These are phyloP conservation scores for Melanostoma mellinum DNA, from an alignment of 2,888 invertebrate species.

Conservation along the genomic window DNA sequence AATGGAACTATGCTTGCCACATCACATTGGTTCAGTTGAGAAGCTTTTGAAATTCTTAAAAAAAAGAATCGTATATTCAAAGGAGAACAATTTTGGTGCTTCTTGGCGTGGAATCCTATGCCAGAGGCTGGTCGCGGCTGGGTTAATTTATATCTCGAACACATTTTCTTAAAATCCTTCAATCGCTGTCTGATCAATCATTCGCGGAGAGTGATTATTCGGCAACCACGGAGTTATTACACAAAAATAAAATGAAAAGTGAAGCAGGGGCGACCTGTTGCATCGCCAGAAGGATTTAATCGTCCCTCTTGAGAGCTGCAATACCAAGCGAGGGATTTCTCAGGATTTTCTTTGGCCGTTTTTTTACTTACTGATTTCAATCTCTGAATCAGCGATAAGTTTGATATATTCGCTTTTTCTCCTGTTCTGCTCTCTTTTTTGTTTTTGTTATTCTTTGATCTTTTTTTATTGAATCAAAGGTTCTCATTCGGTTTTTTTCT, in stretches of 20 bases:
- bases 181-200: constrained; percentile 73
- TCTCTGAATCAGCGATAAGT: constrained; percentile 72
- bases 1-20: too few species aligned
- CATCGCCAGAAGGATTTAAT: constrained; percentile 71
- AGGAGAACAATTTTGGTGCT: constrained; percentile 20
- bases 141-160: constrained; percentile 71
- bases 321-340: constrained; percentile 40
- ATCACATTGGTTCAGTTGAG: not conserved
- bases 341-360: constrained; percentile 49
- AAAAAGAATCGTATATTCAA: not conserved
- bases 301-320: constrained; percentile 33
- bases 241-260: constrained; percentile 41
- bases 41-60: constrained; percentile 40
- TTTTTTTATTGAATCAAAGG: constrained; percentile 52
- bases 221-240: constrained; percentile 69
- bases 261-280: constrained; percentile 54
- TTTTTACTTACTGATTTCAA: constrained; percentile 63
- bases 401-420: constrained; percentile 67
- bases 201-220: constrained; percentile 71
- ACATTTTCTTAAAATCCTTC: constrained; percentile 71
- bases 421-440: constrained; percentile 29
- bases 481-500: constrained; percentile 36
- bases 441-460: not conserved
- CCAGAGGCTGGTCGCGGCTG: constrained; percentile 58
- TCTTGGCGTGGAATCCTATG: constrained; percentile 50